These are phyloP conservation scores for Saimiri boliviensis DNA, from an alignment of 2,113 vertebrate genomes.

Conservation along the genomic window DNA sequence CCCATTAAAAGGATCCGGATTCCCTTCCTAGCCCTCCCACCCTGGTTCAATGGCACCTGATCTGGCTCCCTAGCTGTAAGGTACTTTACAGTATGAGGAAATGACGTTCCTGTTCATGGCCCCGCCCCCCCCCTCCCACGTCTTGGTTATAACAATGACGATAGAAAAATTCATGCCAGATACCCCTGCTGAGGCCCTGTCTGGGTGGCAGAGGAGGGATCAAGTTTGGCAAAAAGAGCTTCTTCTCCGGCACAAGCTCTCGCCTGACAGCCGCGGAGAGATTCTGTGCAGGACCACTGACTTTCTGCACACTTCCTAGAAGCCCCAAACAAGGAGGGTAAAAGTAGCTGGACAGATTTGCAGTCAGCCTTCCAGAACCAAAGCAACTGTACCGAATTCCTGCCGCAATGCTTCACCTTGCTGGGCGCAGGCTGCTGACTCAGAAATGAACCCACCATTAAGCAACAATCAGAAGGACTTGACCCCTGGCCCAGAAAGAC, in stretches of 20 bases:
- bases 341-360: neutral
- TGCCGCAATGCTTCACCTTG: neutral
- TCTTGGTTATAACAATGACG: neutral
- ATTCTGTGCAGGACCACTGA: too few relatives aligned
- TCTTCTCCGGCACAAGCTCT: neutral
- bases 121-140: neutral
- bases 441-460: neutral
- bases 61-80: neutral
- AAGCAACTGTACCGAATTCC: neutral
- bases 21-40: neutral
- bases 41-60: neutral
- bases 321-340: neutral
- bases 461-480: neutral
- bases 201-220: neutral
- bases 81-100: neutral
- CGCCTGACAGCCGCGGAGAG: neutral
- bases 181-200: accelerated
- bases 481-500: neutral
- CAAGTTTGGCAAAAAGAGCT: neutral
- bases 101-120: neutral
- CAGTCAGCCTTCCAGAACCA: neutral
- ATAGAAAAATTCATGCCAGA: neutral
- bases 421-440: neutral
- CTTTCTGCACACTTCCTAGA: neutral
- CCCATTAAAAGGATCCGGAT: neutral